phyloP scores from a whole-genome alignment of 2,888 invertebrate species.

The Boloria euphrosyne region DNA sequence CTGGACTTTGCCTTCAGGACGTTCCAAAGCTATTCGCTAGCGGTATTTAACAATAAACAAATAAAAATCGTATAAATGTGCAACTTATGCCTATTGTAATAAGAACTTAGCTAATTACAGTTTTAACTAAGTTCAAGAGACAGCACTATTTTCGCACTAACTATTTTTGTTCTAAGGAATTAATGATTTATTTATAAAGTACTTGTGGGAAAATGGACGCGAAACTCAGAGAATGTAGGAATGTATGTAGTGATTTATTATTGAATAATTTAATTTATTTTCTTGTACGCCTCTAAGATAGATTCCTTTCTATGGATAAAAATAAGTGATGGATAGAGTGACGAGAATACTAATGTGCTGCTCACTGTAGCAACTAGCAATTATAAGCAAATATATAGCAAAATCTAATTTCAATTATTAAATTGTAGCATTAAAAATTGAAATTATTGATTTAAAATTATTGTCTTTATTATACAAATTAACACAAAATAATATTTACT shows the following conservation, averaged over 20 bases:
- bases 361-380: too few species aligned
- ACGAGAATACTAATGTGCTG: not conserved
- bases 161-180: slow-evolving; percentile 46
- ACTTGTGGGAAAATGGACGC: slow-evolving; percentile 36
- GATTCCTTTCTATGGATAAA: slow-evolving; percentile 8
- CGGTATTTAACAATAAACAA: slow-evolving; percentile 34
- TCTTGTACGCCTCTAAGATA: slow-evolving; percentile 20
- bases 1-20: slow-evolving; percentile 53
- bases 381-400: too few species aligned
- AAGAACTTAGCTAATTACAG: slow-evolving; percentile 14
- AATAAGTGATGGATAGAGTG: slow-evolving; percentile 3
- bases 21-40: slow-evolving; percentile 51
- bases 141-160: slow-evolving; percentile 45
- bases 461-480: not conserved
- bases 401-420: too few species aligned
- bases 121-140: slow-evolving; percentile 34
- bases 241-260: slow-evolving; percentile 29
- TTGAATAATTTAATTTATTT: slow-evolving; percentile 24
- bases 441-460: not conserved
- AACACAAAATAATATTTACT: too few species aligned
- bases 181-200: slow-evolving; percentile 45
- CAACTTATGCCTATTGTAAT: slow-evolving; percentile 22
- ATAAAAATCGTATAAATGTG: slow-evolving; percentile 22
- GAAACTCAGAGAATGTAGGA: slow-evolving; percentile 25
- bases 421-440: not conserved